Evolutionary conservation across 2,888 invertebrate species (phyloP).

Genomic region (Diaprepes abbreviatus): DNA sequence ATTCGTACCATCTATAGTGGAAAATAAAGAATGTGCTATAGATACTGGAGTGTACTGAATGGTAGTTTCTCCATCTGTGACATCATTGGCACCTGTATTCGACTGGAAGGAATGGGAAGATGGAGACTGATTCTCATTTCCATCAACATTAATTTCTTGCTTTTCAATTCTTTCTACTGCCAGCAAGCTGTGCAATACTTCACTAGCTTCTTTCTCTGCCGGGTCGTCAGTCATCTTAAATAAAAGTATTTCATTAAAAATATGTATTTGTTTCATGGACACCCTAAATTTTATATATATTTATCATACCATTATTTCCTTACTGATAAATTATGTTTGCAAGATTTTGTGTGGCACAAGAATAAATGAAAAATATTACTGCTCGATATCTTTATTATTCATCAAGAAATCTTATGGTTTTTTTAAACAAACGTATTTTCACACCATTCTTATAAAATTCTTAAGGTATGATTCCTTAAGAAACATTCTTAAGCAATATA

Average conservation of each 20-base stretch:
- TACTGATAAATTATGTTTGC: too few species aligned
- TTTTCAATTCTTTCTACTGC: constrained; percentile 78
- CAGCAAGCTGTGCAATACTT: constrained; percentile 77
- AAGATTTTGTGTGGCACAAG: too few species aligned
- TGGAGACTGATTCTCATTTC: constrained; percentile 59
- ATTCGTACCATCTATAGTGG: constrained; percentile 63
- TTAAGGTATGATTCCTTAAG: too few species aligned
- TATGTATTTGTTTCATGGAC: neutral
- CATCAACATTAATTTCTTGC: constrained; percentile 61
- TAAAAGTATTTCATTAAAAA: neutral
- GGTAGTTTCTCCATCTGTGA: constrained; percentile 64
- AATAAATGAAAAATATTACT: too few species aligned
- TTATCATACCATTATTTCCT: too few species aligned
- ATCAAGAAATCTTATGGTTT: too few species aligned
- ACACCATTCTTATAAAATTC: too few species aligned
- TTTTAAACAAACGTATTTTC: too few species aligned
- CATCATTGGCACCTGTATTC: constrained; percentile 56
- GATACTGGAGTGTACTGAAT: constrained; percentile 75
- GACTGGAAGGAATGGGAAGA: constrained; percentile 62
- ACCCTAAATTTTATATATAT: too few species aligned
- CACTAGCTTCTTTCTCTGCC: constrained; percentile 80
- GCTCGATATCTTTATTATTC: too few species aligned
- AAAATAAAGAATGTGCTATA: constrained; percentile 66
- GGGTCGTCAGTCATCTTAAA: constrained; percentile 73
- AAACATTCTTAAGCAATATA: too few species aligned